A percentile compares a stretch with the other conserved stretches of the same genome.
These are phyloP conservation scores for Pseudorhiza aurosa DNA, from an alignment of 30 jellyfish, hydroid and myxozoan genomes.

Conservation along the genomic window DNA sequence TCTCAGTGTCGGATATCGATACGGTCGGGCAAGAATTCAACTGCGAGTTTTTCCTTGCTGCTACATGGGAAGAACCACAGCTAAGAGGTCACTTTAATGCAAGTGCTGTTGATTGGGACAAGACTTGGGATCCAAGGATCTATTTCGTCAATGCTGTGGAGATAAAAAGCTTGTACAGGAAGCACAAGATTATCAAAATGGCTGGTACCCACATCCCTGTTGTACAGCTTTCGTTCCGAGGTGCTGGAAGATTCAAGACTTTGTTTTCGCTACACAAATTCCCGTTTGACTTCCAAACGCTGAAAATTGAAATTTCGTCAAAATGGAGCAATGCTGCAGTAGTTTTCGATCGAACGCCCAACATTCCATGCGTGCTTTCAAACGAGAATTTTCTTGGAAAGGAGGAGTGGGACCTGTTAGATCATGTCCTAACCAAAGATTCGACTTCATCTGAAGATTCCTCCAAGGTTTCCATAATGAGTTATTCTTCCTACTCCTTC, in stretches of 20 bases:
- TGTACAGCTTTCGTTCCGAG: slow-evolving; percentile 87
- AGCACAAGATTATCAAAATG: slow-evolving; percentile 61
- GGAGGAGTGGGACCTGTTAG: slow-evolving; percentile 86
- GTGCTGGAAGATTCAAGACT: slow-evolving; percentile 84
- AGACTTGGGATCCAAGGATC: slow-evolving; percentile 88
- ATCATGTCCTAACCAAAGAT: slow-evolving; percentile 64
- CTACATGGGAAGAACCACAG: slow-evolving; percentile 92
- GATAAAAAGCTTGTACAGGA: slow-evolving; percentile 69
- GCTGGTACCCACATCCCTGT: slow-evolving; percentile 30
- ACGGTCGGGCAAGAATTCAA: slow-evolving; percentile 85
- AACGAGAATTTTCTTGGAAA: slow-evolving; percentile 74
- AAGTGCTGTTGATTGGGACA: slow-evolving; percentile 66
- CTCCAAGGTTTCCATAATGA: slow-evolving; percentile 71
- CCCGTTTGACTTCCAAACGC: slow-evolving; percentile 86
- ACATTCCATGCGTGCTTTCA: slow-evolving; percentile 76
- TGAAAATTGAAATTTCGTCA: slow-evolving; percentile 78
- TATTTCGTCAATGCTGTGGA: slow-evolving; percentile 90
- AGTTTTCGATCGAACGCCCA: slow-evolving; percentile 72
- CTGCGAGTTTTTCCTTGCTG: slow-evolving; percentile 90
- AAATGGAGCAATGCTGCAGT: slow-evolving; percentile 82
- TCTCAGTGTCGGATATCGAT: slow-evolving; percentile 75
- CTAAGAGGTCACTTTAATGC: slow-evolving; percentile 38
- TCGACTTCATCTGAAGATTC: slow-evolving; percentile 53
- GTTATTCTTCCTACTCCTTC: slow-evolving; percentile 46
- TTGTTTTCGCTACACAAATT: slow-evolving; percentile 75